phyloP scores from a whole-genome alignment of 2,797 vertebrate species.

The Chelidonichthys spinosus region DNA sequence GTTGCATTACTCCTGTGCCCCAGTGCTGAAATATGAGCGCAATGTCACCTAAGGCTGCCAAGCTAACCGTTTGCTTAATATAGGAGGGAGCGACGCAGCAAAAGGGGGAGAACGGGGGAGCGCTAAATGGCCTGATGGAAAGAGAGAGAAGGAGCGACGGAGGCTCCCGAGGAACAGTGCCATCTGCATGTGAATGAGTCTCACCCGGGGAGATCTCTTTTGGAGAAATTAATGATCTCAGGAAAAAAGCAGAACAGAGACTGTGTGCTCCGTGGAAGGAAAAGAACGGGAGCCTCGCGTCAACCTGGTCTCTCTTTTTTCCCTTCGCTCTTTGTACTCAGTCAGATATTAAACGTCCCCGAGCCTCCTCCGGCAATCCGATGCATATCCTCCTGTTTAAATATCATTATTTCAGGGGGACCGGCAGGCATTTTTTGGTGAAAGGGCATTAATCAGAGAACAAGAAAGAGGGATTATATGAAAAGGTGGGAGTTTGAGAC shows the following conservation, averaged over 20 bases:
- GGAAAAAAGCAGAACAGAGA: conserved; percentile 82
- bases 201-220: conserved; percentile 85
- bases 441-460: conserved; percentile 80
- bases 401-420: conserved; percentile 73
- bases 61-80: conserved; percentile 79
- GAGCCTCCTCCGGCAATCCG: conserved; percentile 69
- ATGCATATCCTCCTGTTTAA: conserved; percentile 75
- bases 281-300: conserved; percentile 59
- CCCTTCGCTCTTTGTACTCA: conserved; percentile 76
- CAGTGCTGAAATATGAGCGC: conserved; percentile 83
- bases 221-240: conserved; percentile 87
- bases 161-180: conserved; percentile 75
- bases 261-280: conserved; percentile 63
- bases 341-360: conserved; percentile 79
- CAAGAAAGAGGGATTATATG: conserved; percentile 72
- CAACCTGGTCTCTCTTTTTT: conserved; percentile 70
- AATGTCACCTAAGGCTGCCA: conserved; percentile 85
- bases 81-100: conserved; percentile 67
- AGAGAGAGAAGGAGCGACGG: conserved; percentile 72
- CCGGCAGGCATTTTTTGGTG: conserved; percentile 67
- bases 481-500: conserved; percentile 57
- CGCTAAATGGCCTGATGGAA: conserved; percentile 72
- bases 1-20: conserved; percentile 77
- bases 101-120: conserved; percentile 68
- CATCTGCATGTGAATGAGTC: conserved; percentile 86